Evolutionary conservation across 2,113 vertebrate species (phyloP), one percentile per base, ranked within the genome.

Genomic region (Athene noctua): DNA sequence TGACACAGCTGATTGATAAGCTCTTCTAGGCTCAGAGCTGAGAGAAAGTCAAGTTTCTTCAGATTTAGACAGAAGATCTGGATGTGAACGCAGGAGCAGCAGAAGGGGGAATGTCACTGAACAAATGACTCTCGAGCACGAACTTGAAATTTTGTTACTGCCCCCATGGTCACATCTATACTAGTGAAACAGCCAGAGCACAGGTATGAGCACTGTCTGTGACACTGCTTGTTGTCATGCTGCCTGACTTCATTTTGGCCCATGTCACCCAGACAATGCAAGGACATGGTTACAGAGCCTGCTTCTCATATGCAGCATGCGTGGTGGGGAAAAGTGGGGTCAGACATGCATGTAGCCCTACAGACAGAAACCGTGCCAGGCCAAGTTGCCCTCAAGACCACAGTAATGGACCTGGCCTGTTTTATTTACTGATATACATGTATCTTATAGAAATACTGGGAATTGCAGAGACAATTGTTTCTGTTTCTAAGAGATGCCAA

Each of bases 191-290:
- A 77, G n/a, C 17, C n/a, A 73, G 38, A 47, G 9, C 2, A 4
- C 36, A 71, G 21, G 11, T 42, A 47, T 6, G 11, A 83, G 30
- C 61, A 78, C 13, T 8, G 54, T 18, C 52, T 1, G 0, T 29
- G 20, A 38, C 54, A 67, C 6, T 10, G 6, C 26, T 36, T 55
- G 2, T 4, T 51, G 51, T 40, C 70, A 67, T 0, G 0, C 44
- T 22, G 40, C 34, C 54, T 30, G 16, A 47, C 7, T 11, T 20
- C 7, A 15, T 63, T 87, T 67, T 74, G 17, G n/a, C 18, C 57
- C 29, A 4, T 5, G 2, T 29, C 80, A 49, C 27, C 23, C 40
- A 61, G 34, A 54, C 6, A 66, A 40, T 4, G 9, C 36, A 71
- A 82, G 29, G n/a, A 61, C 47, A 65, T 2, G 26, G 57, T 65